Evolutionary conservation across 2,888 invertebrate genomes (phyloP).

Genomic region (Steinernema scapterisci): DNA sequence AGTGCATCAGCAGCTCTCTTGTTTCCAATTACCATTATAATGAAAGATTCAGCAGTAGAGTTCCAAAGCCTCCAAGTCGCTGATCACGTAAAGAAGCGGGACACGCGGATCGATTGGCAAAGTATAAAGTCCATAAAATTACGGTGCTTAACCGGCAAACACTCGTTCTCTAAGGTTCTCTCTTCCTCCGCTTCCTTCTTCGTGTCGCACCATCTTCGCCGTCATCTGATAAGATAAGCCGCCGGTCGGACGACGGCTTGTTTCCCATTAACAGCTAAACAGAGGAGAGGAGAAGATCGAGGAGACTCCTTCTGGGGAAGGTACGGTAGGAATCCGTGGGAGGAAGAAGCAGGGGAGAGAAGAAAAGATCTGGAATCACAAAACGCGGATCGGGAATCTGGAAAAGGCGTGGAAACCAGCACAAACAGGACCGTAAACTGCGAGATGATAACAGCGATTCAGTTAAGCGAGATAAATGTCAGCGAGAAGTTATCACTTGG

Average conservation of each 20-base stretch:
- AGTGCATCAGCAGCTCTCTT: too few relatives aligned
- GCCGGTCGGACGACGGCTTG: background rate
- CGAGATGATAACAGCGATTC: constrained; percentile 7
- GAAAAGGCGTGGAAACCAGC: background rate
- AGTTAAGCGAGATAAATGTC: constrained; percentile 15
- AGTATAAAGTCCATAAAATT: constrained; percentile 27
- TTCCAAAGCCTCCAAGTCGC: too few relatives aligned
- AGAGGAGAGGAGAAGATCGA: background rate
- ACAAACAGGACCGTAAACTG: constrained; percentile 1
- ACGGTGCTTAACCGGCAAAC: background rate
- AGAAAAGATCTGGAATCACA: too few relatives aligned
- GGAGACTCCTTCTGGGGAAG: background rate
- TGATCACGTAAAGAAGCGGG: too few relatives aligned
- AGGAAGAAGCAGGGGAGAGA: background rate
- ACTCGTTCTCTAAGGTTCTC: background rate
- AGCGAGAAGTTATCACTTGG: constrained; percentile 31
- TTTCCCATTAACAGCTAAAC: background rate
- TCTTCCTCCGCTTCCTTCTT: background rate
- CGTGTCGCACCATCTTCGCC: background rate
- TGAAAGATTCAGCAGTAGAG: background rate
- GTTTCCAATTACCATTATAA: too few relatives aligned
- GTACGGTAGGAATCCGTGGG: constrained; percentile 12
- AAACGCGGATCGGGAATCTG: background rate
- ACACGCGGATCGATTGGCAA: too few relatives aligned
- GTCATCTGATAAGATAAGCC: background rate